Base-by-base conservation (phyloP, 2,797 vertebrate genomes). In the Borostomias antarcticus region DNA sequence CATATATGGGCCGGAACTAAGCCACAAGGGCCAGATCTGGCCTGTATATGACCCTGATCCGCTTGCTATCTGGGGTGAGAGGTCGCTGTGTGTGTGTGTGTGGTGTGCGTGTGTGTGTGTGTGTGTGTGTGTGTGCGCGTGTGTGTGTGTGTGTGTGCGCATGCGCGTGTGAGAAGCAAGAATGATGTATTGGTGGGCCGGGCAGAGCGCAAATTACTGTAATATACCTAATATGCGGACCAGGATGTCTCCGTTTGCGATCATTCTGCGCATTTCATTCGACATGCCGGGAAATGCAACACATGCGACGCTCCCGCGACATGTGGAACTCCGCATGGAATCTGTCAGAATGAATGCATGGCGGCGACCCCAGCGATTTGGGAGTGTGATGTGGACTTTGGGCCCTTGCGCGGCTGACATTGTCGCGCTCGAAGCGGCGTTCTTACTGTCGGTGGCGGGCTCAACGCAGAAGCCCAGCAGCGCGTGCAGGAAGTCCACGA, bases 381-480 rank as follows among this genome's bases (percentile, higher is more conserved):
- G 37, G 11, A 50, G 58, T 15, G 19, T 64, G 60, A 13, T 1
- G 40, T n/a, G 40, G 15, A 17, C n/a, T 13, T 45, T 13, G 1
- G 6, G 40, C 13, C 40, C n/a, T n/a, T 1, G 40, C 40, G n/a
- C 5, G 40, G 40, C 63, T 30, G 68, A 47, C 58, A 26, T 62
- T 60, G 40, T 1, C 15, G 58, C 28, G n/a, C n/a, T n/a, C n/a
- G n/a, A n/a, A 56, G 48, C 35, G 48, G 52, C 50, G 40, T n/a
- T 56, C 98, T 98, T 94, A 99, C 98, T 99, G 89, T 99, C 97
- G 51, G 97, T 98, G 79, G 97, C 93, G 5, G 97, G 96, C 87
- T 99, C 98, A 97, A 99, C 99, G 84, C 98, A 99, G 90, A 99
- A 99, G 85, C 98, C 98, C 86, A 99, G 93, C 71, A 99, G 92